Base-by-base conservation (phyloP, 2,797 vertebrate genomes). In the Naso thynnoides region DNA sequence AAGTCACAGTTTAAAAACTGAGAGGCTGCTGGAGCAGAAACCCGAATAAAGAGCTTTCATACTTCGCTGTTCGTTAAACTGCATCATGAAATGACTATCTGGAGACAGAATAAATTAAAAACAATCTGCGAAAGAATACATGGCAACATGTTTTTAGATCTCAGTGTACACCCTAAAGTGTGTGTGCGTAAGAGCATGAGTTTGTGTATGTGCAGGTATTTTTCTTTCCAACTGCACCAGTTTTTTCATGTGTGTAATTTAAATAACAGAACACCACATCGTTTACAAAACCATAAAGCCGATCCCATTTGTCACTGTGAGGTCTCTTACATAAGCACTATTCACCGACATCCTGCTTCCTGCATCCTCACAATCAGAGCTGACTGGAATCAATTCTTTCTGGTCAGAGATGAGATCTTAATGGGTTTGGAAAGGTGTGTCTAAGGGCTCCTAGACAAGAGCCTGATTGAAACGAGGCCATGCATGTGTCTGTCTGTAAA, bases 311-410 rank as follows among this genome's bases (percentile, higher is more conserved):
- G 78, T 88, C 78, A 89, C 47, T 50, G 68, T 77, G 54, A 76
- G 57, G 64, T 60, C 59, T 79, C 79, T 83, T 79, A 70, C 72
- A 81, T 65, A 47, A 33, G 21, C 68, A 81, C 68, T 71, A 70
- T 81, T 89, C 83, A 84, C 79, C 71, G 83, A 86, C 82, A 81
- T n/a, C n/a, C n/a, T n/a, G n/a, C n/a, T n/a, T n/a, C n/a, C n/a
- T 78, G 72, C 78, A 59, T 80, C 53, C 50, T 48, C 38, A 56
- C 77, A 81, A 79, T 89, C 79, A 67, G 31, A 62, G 56, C 73
- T 68, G 73, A 78, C 74, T 75, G 61, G 63, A 91, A 89, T 92
- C 88, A 90, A 86, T 93, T 88, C 54, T 81, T 74, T 83, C 85
- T 85, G 67, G 33, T 53, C 65, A 62, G 21, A 83, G 86, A 92